A percentile compares a stretch with the other conserved stretches of the same genome.
Evolutionary conservation across 1,140 invertebrate species (phyloP).

Genomic region (Bombus breviceps): DNA sequence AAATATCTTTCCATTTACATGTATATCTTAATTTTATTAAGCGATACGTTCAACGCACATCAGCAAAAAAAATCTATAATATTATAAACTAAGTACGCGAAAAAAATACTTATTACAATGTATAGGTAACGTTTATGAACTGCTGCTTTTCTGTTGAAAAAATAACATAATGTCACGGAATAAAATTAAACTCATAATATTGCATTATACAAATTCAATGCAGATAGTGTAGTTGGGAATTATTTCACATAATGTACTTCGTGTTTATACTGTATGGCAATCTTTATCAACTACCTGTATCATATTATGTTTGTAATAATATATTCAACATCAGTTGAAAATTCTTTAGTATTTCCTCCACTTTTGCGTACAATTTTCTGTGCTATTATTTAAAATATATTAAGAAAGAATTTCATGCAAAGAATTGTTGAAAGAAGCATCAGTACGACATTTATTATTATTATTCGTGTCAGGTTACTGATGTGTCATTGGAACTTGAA

Average conservation of each 20-base stretch:
- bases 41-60: constrained; percentile 25
- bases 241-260: constrained; percentile 5
- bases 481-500: constrained; percentile 48
- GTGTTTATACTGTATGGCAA: constrained; percentile 17
- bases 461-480: constrained; percentile 51
- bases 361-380: not conserved
- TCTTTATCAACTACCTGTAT: constrained; percentile 28
- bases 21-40: constrained; percentile 17
- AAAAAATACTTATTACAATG: constrained; percentile 21
- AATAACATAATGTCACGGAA: constrained; percentile 44
- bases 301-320: constrained; percentile 1
- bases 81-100: constrained; percentile 37
- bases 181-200: constrained; percentile 29
- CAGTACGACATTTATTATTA: constrained; percentile 25
- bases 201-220: constrained; percentile 11
- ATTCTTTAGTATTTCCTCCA: not conserved
- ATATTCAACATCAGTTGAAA: constrained; percentile 17
- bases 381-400: constrained; percentile 20
- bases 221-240: constrained; percentile 1
- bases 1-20: constrained; percentile 29
- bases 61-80: constrained; percentile 1
- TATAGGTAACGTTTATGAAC: constrained; percentile 17
- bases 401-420: constrained; percentile 35
- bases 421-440: constrained; percentile 1
- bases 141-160: constrained; percentile 22